Evolutionary conservation across 2,113 vertebrate genomes (phyloP).

Genomic region (zebrafish (Danio rerio)): DNA sequence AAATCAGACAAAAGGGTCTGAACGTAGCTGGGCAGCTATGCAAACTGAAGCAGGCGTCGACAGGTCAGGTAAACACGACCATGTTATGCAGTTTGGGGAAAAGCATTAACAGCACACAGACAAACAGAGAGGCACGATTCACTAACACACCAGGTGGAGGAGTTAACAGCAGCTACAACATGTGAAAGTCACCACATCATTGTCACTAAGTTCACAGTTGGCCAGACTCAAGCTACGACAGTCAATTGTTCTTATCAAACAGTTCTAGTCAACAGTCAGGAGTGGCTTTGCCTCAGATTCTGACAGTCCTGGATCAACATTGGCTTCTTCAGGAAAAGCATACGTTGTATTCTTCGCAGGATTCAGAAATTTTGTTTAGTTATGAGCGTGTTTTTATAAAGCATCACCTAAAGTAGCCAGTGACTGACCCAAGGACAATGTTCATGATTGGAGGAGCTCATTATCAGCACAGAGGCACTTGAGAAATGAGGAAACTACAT

Average conservation of each 20-base stretch:
- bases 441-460: slow-evolving; percentile 31
- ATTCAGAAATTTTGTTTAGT: not conserved
- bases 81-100: slow-evolving; percentile 1
- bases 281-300: slow-evolving; percentile 25
- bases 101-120: slow-evolving; percentile 15
- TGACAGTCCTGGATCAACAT: not conserved
- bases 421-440: slow-evolving; percentile 37
- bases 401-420: slow-evolving; percentile 36
- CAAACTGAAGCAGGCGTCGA: not conserved
- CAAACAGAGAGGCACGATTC: slow-evolving; percentile 23
- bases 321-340: slow-evolving; percentile 27
- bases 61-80: not conserved
- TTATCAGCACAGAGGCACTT: slow-evolving; percentile 66
- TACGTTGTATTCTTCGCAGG: not conserved
- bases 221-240: slow-evolving; percentile 17
- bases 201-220: slow-evolving; percentile 49
- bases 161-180: slow-evolving; percentile 37
- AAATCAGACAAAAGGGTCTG: slow-evolving; percentile 14
- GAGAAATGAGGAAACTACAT: slow-evolving; percentile 51
- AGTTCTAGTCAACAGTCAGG: slow-evolving; percentile 7
- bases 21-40: not conserved
- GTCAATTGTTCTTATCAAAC: slow-evolving; percentile 3
- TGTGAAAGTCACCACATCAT: slow-evolving; percentile 19
- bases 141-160: slow-evolving; percentile 27
- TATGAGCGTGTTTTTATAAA: not conserved